Base-by-base conservation (phyloP, 1,140 invertebrate species). In the Drosophila pseudoobscura region DNA sequence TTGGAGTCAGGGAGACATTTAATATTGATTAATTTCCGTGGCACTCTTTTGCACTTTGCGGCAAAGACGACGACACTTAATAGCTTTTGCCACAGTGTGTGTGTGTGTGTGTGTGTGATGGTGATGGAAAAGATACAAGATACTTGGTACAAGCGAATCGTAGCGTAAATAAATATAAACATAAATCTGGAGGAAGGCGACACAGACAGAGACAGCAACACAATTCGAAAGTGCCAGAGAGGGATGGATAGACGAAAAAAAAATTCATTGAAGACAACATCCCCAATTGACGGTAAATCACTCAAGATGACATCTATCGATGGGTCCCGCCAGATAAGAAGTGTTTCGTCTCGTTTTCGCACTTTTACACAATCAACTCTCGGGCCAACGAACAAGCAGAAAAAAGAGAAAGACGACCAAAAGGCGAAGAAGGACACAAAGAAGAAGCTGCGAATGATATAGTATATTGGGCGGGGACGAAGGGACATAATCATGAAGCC, bases 221-320 rank as follows among this genome's bases (percentile, higher is more conserved):
- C 54, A 31, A 50, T 39, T 39, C 11, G 20, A 24, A 24, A 13
- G 26, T 43, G 57, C 45, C 29, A 35, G 29, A 59, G 59, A 20
- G 41, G 26, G 46, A 50, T 47, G 53, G 57, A 57, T 13, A 39
- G 11, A 39, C 31, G 47, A 55, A 46, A 49, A n/a, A 51, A 51
- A 70, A 85, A 85, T 84, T 87, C 80, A 85, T 85, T 87, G 80
- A 85, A 87, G 82, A 80, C 82, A 85, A 78, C 80, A 85, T 85
- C 80, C 89, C 89, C 80, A 90, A 88, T 85, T 88, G 89, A 90
- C 89, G 80, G 89, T 90, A 90, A 90, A 90, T 90, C 89, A 90
- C 89, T 90, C 85, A 84, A 84, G 75, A 84, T 89, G 85, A 89
- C 83, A 89, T 80, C 79, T 83, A 90, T 90, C 80, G 83, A 90